Evolutionary conservation across 2,113 vertebrate species (phyloP), one percentile per base, ranked within the genome.

Genomic region (Perognathus longimembris): DNA sequence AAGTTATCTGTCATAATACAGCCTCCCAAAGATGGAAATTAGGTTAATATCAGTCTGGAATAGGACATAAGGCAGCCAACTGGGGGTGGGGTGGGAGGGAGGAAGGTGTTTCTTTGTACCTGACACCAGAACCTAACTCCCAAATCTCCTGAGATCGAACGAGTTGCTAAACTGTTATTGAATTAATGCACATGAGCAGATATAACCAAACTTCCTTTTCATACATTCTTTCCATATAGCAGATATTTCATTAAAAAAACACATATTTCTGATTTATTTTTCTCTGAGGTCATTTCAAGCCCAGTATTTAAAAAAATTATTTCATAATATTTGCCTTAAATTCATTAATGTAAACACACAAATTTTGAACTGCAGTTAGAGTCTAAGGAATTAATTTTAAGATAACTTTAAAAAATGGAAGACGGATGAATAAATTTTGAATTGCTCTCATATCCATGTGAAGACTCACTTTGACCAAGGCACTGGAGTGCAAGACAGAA

Each of bases 251-350:
- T 45, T 85, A 78, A 42, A 42, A 74, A 73, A 88, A 90, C 76
- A 45, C 90, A 36, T 57, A 6, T 32, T 87, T 93, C 66, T 50
- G 24, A 67, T 86, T 94, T 54, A 64, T 76, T 74, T 89, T 85
- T 89, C 75, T 95, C 67, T 36, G 77, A 84, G 36, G 17, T 76
- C 24, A 85, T 3, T 64, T 91, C 30, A 24, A 95, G 40, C 12
- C 76, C 18, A 70, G 22, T 38, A 89, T 89, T 79, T 71, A 83
- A 64, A 59, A n/a, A 84, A 40, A 22, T 36, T 75, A 63, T 45
- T 82, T 87, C 76, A 66, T 64, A 69, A 57, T 76, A n/a, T 83
- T 63, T 88, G 30, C 15, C 66, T 75, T 3, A 1, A 70, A 69
- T 74, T 18, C 21, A 21, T 54, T 76, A 75, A 75, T 70, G 38